Base-by-base conservation (phyloP, 2,113 vertebrate genomes). In the Marmota monax region DNA sequence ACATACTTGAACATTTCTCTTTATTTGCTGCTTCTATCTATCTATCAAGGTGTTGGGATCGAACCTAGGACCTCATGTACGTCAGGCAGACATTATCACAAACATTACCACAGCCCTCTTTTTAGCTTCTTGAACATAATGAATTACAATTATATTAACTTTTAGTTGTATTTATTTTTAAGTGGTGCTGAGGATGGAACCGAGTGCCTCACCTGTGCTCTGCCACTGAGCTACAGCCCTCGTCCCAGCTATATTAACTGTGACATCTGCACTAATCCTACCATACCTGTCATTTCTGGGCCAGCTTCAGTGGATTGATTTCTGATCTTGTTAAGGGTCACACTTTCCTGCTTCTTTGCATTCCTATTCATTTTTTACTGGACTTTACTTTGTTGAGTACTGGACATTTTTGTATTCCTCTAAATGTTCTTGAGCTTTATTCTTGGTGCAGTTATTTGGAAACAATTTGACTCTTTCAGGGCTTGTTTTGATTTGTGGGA, bases 401-500 rank as follows among this genome's bases (percentile, higher is more conserved):
- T 22, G 56, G 56, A 22, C 56, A 58, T 58, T 58, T 58, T 58
- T 58, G 56, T 58, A 72, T 56, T 89, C 48, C 76, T 73, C 3
- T 94, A 51, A 65, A 80, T 80, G 76, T 48, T 92, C 23, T 78
- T 84, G 45, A 84, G n/a, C 72, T 73, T 96, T 88, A 29, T 70
- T 58, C 84, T 78, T 6, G 42, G 34, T 48, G 17, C 27, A 56
- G 37, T 65, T 95, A 51, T 92, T 85, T 77, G 63, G 85, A 83
- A 86, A 78, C n/a, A 90, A 34, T 87, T 45, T 34, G 34, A 77
- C 5, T 11, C 5, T 84, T 45, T 23, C 13, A n/a, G 32, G 53
- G n/a, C 56, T 70, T 34, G 37, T 45, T 58, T 69, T 87, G 48
- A 23, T 17, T 16, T 74, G 29, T 22, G 7, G 89, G 61, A n/a